These are phyloP conservation scores for Oncopodura yosiiana DNA, from an alignment of 1,140 invertebrate genomes.

Conservation along the genomic window DNA sequence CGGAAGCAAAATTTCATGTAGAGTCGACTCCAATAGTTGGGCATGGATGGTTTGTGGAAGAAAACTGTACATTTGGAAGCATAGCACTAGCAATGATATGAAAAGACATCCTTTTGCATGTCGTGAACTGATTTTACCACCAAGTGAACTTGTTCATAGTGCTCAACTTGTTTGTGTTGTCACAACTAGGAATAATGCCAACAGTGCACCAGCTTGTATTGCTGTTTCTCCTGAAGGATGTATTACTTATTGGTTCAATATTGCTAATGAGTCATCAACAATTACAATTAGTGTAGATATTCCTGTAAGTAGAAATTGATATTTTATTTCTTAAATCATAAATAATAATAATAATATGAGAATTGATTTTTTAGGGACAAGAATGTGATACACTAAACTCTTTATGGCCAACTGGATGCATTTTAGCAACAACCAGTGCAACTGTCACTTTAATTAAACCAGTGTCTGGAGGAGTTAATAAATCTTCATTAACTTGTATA, in stretches of 20 bases:
- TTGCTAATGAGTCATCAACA: slow-evolving; percentile 77
- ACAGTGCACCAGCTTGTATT: slow-evolving; percentile 66
- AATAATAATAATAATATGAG: background rate
- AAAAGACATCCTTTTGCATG: slow-evolving; percentile 42
- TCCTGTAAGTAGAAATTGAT: slow-evolving; percentile 40
- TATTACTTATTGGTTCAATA: slow-evolving; percentile 79
- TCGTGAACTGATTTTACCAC: slow-evolving; percentile 73
- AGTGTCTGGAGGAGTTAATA: slow-evolving; percentile 44
- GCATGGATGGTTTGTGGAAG: slow-evolving; percentile 80
- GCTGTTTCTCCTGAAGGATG: slow-evolving; percentile 88
- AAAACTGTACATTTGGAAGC: slow-evolving; percentile 77
- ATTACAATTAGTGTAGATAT: slow-evolving; percentile 73
- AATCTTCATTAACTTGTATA: slow-evolving; percentile 57
- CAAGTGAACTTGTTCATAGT: slow-evolving; percentile 81
- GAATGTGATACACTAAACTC: slow-evolving; percentile 68
- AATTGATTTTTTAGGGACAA: slow-evolving; percentile 42
- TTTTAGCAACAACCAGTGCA: slow-evolving; percentile 83
- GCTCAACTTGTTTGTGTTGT: slow-evolving; percentile 79
- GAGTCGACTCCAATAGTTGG: slow-evolving; percentile 56
- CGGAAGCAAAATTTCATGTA: slow-evolving; percentile 33
- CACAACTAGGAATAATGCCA: slow-evolving; percentile 51
- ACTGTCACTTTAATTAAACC: slow-evolving; percentile 69
- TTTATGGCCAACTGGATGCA: slow-evolving; percentile 59
- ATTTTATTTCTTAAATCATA: background rate
- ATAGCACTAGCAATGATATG: slow-evolving; percentile 42